Evolutionary conservation across 35 echinoderm and acorn worm genomes (phyloP), one percentile per base, ranked within the genome.

Genomic region (Hemicentrotus pulcherrimus): DNA sequence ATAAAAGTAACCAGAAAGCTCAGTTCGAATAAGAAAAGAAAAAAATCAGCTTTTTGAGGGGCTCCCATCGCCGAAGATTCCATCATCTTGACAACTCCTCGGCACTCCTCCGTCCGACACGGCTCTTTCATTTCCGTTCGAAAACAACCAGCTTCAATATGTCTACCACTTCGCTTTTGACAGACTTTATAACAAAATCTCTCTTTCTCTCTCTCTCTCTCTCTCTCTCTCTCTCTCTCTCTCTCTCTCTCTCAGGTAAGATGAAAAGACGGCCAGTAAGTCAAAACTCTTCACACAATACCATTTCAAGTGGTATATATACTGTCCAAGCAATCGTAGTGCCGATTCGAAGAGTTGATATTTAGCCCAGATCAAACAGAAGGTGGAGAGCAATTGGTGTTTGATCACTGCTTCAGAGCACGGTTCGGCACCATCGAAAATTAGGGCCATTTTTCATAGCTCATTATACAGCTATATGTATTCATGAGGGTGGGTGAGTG

Each of bases 321-420:
- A 78, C 15, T 78, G 65, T 78, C 65, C 65, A 78, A 78, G 65
- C 65, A 78, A n/a, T 78, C 65, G 65, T n/a, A 8, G 65, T 78
- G 65, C 65, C 65, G 65, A 78, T 78, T 78, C 19, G 65, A 78
- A 78, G 65, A 78, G 65, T 78, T 78, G 65, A 78, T 78, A 78
- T 78, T 78, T 78, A 78, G 65, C 65, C 65, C 65, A 78, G 8
- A 78, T 78, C 65, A 78, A 78, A 78, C 65, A 78, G 0, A 78
- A 78, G 65, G 65, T 78, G 65, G 22, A 78, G 65, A n/a, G 65
- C 22, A 28, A 78, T 78, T n/a, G 65, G 65, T 78, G 19, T 78
- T 78, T 78, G 65, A 78, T 78, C 65, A 78, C 28, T 22, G 28
- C 65, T 78, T n/a, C 19, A 78, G 22, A 78, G 19, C 65, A 78